These are phyloP conservation scores for Tetheella fluctuosa DNA, from an alignment of 2,888 invertebrate species.

Conservation along the genomic window DNA sequence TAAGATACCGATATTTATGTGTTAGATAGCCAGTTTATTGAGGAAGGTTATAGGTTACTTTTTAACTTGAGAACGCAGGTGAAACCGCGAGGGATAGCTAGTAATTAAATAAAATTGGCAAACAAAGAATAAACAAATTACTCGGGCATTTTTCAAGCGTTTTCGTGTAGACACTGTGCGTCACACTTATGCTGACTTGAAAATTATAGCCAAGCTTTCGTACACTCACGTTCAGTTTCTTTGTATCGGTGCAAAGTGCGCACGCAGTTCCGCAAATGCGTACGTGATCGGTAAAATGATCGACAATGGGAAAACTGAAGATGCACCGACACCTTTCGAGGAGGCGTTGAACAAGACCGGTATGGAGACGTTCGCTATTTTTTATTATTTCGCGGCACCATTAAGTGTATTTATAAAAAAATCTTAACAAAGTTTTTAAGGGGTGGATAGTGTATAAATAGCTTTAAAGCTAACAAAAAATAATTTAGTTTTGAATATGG, in stretches of 20 bases:
- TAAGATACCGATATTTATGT: no score
- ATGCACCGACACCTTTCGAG: slow-evolving; percentile 55
- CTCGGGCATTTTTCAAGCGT: slow-evolving; percentile 18
- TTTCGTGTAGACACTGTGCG: slow-evolving; percentile 41
- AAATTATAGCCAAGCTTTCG: slow-evolving; percentile 57
- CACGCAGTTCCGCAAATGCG: slow-evolving; percentile 30
- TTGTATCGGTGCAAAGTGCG: slow-evolving; percentile 35
- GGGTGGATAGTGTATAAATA: no score
- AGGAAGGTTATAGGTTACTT: no score
- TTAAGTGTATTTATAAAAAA: no score
- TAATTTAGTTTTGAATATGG: no score
- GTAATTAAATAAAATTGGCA: no score
- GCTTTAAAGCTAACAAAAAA: no score
- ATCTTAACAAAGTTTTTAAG: no score
- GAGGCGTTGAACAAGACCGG: slow-evolving; percentile 69
- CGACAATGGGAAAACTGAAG: slow-evolving; percentile 28
- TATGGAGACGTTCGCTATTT: slow-evolving; percentile 37
- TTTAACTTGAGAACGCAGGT: no score
- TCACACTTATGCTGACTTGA: slow-evolving; percentile 52
- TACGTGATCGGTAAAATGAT: slow-evolving; percentile 18
- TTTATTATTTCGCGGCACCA: not conserved
- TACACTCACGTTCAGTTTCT: slow-evolving; percentile 45
- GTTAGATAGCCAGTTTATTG: no score
- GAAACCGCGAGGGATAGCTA: no score
- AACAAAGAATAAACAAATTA: not conserved